Evolutionary conservation across 1,140 invertebrate species (phyloP).

Genomic region (Dreissena polymorpha): DNA sequence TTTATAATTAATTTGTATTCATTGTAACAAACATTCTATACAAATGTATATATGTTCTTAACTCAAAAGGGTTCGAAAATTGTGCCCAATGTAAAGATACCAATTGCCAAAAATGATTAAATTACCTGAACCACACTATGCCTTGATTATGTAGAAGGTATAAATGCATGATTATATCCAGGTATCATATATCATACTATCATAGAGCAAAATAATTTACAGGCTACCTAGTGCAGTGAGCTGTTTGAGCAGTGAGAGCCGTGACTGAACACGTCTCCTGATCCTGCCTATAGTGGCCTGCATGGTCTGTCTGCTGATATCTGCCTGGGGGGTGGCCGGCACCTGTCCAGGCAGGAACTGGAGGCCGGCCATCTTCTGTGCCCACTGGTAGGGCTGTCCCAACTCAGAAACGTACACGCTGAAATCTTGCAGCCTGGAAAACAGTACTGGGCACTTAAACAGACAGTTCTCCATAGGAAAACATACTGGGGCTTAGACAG

Average conservation of each 20-base stretch:
- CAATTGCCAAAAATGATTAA: too few relatives aligned
- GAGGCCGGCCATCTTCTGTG: constrained; percentile 92
- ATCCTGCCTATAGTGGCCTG: constrained; percentile 83
- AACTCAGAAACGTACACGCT: constrained; percentile 81
- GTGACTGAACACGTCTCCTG: constrained; percentile 86
- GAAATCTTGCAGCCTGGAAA: constrained; percentile 81
- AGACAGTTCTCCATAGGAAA: not conserved
- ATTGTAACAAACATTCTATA: too few relatives aligned
- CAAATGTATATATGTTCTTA: too few relatives aligned
- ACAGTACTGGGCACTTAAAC: not conserved
- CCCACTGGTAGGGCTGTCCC: constrained; percentile 93
- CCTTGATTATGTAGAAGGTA: too few relatives aligned
- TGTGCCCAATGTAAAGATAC: too few relatives aligned
- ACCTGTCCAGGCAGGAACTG: constrained; percentile 84
- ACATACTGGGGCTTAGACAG: too few relatives aligned
- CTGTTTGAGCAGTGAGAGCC: constrained; percentile 88
- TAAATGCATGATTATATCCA: too few relatives aligned
- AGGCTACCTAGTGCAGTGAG: constrained; percentile 85
- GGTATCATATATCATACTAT: too few relatives aligned
- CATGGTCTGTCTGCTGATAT: constrained; percentile 74
- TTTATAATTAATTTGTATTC: too few relatives aligned
- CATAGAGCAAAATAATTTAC: too few relatives aligned
- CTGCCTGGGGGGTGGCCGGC: constrained; percentile 54
- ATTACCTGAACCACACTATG: too few relatives aligned
- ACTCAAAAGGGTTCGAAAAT: too few relatives aligned